Evolutionary conservation across 2,888 invertebrate genomes (phyloP).

Genomic region (Thymelicus lineola): DNA sequence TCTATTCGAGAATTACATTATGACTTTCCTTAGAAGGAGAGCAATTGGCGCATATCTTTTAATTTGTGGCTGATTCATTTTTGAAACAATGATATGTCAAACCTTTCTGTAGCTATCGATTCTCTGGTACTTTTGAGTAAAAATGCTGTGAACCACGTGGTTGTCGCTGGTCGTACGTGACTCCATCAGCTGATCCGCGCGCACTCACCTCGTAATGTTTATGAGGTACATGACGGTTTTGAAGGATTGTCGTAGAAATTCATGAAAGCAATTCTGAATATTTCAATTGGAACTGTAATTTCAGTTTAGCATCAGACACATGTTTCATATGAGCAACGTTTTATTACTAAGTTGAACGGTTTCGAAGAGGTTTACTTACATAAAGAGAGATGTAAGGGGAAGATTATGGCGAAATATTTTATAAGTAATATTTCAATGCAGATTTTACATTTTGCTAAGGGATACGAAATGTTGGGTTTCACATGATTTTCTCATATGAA

Average conservation of each 20-base stretch:
- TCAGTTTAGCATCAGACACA: background rate
- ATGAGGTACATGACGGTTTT: constrained; percentile 39
- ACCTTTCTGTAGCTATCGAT: background rate
- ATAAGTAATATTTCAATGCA: too few relatives aligned
- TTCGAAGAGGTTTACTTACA: too few relatives aligned
- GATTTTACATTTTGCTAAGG: too few relatives aligned
- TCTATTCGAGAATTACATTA: too few relatives aligned
- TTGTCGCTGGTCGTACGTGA: constrained; percentile 20
- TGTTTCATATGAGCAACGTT: background rate
- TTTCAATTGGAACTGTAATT: background rate
- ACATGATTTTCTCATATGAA: too few relatives aligned
- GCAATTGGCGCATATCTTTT: too few relatives aligned
- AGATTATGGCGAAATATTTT: too few relatives aligned
- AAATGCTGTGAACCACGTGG: constrained; percentile 26
- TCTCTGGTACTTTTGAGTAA: constrained; percentile 15
- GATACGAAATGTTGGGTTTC: too few relatives aligned
- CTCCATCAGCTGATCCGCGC: constrained; percentile 30
- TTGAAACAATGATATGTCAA: too few relatives aligned
- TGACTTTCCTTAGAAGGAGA: too few relatives aligned
- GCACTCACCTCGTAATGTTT: constrained; percentile 41
- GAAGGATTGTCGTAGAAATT: constrained; percentile 29
- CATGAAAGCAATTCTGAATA: background rate
- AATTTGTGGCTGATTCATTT: too few relatives aligned
- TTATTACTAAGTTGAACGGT: background rate
- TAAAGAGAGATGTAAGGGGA: too few relatives aligned